Evolutionary conservation across 2,797 vertebrate species (phyloP).

Genomic region (Cyclopterus lumpus): DNA sequence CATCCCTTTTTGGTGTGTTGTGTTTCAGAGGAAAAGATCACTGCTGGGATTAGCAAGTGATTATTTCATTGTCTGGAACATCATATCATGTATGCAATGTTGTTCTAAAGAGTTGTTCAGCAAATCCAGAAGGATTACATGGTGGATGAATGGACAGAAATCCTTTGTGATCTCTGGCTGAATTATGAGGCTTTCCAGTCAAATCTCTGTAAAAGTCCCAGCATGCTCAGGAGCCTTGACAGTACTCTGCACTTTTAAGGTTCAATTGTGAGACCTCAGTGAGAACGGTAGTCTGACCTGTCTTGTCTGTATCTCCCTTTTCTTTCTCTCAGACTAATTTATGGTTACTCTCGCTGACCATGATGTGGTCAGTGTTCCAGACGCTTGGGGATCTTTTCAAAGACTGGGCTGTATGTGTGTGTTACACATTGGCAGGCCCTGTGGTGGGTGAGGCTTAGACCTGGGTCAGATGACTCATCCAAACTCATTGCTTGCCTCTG

Average conservation of each 20-base stretch:
- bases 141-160: constrained; percentile 56
- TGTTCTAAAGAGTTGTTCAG: constrained; percentile 53
- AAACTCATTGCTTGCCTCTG: constrained; percentile 52
- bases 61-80: constrained; percentile 52
- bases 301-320: constrained; percentile 56
- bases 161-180: constrained; percentile 63
- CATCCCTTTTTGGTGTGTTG: constrained; percentile 29
- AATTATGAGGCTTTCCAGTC: constrained; percentile 60
- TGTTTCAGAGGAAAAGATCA: constrained; percentile 45
- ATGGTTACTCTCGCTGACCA: constrained; percentile 64
- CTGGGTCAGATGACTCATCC: constrained; percentile 77
- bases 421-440: constrained; percentile 50
- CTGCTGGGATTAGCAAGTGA: constrained; percentile 42
- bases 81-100: constrained; percentile 42
- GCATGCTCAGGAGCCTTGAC: constrained; percentile 11
- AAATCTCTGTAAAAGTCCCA: constrained; percentile 52
- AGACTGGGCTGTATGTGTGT: constrained; percentile 47
- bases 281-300: constrained; percentile 57
- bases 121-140: constrained; percentile 64
- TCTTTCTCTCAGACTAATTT: constrained; percentile 59
- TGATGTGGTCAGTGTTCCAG: constrained; percentile 74
- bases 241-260: constrained; percentile 28
- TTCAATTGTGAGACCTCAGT: constrained; percentile 44
- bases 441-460: constrained; percentile 63
- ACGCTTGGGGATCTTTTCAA: constrained; percentile 72